Evolutionary conservation across 2,113 vertebrate genomes (phyloP).

Genomic region (Sylvia atricapilla): DNA sequence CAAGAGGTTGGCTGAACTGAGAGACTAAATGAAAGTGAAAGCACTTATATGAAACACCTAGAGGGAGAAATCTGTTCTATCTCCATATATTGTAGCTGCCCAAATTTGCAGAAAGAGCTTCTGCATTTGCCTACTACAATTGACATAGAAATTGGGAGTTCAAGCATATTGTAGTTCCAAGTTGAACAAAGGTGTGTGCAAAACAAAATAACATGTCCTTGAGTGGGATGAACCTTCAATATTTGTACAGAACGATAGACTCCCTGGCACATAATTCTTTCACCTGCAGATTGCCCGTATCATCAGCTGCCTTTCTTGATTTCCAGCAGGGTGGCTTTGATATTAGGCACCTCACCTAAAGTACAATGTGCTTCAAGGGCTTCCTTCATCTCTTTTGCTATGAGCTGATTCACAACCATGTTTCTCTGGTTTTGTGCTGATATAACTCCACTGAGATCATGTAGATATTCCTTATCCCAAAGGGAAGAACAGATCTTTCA

Average conservation of each 20-base stretch:
- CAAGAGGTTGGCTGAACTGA: neutral
- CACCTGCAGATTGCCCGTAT: neutral
- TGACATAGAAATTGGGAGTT: neutral
- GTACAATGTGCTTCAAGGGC: neutral
- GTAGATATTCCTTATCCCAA: slow-evolving; percentile 10
- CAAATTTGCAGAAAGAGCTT: neutral
- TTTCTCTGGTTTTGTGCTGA: neutral
- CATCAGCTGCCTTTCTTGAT: neutral
- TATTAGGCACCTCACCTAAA: neutral
- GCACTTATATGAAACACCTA: neutral
- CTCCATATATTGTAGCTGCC: neutral
- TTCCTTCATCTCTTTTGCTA: neutral
- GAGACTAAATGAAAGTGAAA: neutral
- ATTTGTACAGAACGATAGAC: neutral
- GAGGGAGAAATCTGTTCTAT: neutral
- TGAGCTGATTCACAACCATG: neutral
- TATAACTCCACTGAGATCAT: slow-evolving; percentile 1
- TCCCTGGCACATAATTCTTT: neutral
- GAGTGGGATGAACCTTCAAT: neutral
- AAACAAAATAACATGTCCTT: neutral
- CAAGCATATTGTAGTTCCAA: neutral
- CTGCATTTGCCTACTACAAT: neutral
- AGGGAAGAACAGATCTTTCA: slow-evolving; percentile 7
- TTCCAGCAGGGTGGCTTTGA: neutral
- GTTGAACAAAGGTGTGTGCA: neutral